Percentiles rank a stretch among this genome's conserved stretches.
These are phyloP conservation scores for Danaus plexippus DNA, from an alignment of 1,140 invertebrate genomes.

Conservation along the genomic window DNA sequence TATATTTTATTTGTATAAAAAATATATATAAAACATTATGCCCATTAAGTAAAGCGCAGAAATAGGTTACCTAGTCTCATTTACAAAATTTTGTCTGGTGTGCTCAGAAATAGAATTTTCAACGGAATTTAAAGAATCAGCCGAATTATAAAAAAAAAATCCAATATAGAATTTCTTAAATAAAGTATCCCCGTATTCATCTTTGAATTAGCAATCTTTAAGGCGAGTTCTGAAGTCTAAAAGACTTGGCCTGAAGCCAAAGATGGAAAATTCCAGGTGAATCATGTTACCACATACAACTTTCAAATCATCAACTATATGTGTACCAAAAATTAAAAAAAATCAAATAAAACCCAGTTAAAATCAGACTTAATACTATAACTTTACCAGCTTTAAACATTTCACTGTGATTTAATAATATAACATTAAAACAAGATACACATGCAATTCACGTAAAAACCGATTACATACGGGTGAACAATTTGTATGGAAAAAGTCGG, in stretches of 20 bases:
- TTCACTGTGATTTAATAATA: no score
- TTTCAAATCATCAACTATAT: slow-evolving; percentile 15
- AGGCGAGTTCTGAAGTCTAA: slow-evolving; percentile 21
- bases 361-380: background rate
- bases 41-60: no score
- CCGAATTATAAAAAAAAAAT: no score
- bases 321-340: slow-evolving; percentile 6
- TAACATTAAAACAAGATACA: no score
- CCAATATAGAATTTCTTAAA: no score
- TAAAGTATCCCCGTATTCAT: slow-evolving; percentile 1
- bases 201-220: slow-evolving; percentile 22
- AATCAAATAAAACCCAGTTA: slow-evolving; percentile 3
- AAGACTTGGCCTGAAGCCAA: slow-evolving; percentile 25
- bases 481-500: slow-evolving; percentile 14
- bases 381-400: slow-evolving; percentile 6
- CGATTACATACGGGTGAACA: slow-evolving; percentile 1
- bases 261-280: slow-evolving; percentile 27
- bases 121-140: no score
- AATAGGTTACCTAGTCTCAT: no score
- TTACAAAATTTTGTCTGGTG: no score
- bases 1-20: no score
- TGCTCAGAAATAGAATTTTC: no score
- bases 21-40: no score
- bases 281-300: slow-evolving; percentile 20
- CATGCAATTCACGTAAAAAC: no score